Base-by-base conservation (phyloP, 37 sponge, comb jelly and placozoan species). In the Chondrilla cf. caribensis region DNA sequence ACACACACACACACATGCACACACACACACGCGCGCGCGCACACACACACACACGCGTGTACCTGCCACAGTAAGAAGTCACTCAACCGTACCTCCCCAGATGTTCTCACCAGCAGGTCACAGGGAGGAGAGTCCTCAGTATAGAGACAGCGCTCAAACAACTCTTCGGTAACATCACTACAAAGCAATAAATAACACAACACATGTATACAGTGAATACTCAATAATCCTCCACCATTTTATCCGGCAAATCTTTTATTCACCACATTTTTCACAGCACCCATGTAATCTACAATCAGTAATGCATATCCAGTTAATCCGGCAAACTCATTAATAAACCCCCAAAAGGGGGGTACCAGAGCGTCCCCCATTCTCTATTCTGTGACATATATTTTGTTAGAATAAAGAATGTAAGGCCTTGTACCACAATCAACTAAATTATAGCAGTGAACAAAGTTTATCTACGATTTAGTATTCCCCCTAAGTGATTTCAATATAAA, bases 51-150 rank as follows among this genome's bases (percentile, higher is more conserved):
- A 32, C 32, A 72, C 41, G 28, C 31, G 8, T 24, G 15, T 58
- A 92, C 90, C 86, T 97, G 97, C 97, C 97, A 97, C 37, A 97
- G 86, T 32, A 97, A 70, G 85, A 94, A 97, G 73, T 97, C 97
- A 81, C 95, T 94, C 19, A 97, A 86, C 44, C 97, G 77, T 26
- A 97, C 92, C 55, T 94, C 97, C 6, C 97, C 97, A 0, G 97
- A 97, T 0, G 97, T 97, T 42, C 97, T 83, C 36, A 97, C 84
- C 59, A 97, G 84, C 36, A 97, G 86, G 70, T 97, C 97, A 72
- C 93, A 92, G 40, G 87, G 88, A 31, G 95, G 90, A 37, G 96
- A 92, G 54, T 93, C 90, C 47, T 80, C 90, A 4, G 93, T 94
- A 83, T 94, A 97, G 54, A 97, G 86, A 82, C 97, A 97, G 55